These are phyloP conservation scores for Drosophila obscura DNA, from an alignment of 1,140 invertebrate species.

Conservation along the genomic window DNA sequence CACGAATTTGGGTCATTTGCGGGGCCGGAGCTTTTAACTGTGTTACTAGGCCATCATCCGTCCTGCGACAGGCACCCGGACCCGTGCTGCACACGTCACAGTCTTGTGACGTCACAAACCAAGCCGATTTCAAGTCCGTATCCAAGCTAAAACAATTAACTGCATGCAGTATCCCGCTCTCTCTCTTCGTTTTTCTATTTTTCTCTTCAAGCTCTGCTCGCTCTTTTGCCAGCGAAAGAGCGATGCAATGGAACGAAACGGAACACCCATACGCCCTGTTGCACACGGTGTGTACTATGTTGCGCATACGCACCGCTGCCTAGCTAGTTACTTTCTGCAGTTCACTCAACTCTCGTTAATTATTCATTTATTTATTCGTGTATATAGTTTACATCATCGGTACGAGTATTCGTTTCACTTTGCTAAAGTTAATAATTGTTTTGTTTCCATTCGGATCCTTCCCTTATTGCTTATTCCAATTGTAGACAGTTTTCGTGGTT, in stretches of 20 bases:
- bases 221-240: slow-evolving; percentile 51
- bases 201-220: slow-evolving; percentile 11
- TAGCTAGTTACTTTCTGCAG: neutral
- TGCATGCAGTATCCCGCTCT: slow-evolving; percentile 12
- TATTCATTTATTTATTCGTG: slow-evolving; percentile 68
- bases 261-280: slow-evolving; percentile 61
- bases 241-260: neutral
- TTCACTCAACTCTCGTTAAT: slow-evolving; percentile 44
- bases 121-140: slow-evolving; percentile 9
- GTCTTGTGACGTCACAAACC: slow-evolving; percentile 62
- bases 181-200: neutral
- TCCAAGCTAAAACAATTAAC: slow-evolving; percentile 52
- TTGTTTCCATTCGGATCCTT: slow-evolving; percentile 23
- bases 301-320: slow-evolving; percentile 48
- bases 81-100: slow-evolving; percentile 60
- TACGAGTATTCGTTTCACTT: slow-evolving; percentile 51
- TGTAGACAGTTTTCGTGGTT: slow-evolving; percentile 45
- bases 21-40: slow-evolving; percentile 46
- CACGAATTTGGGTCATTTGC: slow-evolving; percentile 65
- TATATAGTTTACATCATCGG: slow-evolving; percentile 37
- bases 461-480: slow-evolving; percentile 68
- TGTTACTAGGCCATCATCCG: slow-evolving; percentile 33
- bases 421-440: slow-evolving; percentile 54
- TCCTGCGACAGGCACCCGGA: slow-evolving; percentile 53
- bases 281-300: slow-evolving; percentile 41